phyloP scores from a whole-genome alignment of 1,140 invertebrate species.

The Aphis craccivora region DNA sequence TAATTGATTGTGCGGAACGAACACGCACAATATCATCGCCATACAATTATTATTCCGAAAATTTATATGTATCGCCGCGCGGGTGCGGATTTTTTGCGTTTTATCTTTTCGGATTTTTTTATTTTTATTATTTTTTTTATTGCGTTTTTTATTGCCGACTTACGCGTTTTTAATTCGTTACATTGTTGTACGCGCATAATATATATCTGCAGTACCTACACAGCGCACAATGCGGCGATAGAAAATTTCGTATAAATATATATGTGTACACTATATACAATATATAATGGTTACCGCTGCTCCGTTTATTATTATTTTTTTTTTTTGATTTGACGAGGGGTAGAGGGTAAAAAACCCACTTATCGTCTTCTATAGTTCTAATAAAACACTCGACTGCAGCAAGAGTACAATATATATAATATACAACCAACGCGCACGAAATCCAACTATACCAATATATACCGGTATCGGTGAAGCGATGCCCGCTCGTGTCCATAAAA shows the following conservation, averaged over 20 bases:
- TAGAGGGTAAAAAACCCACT: background rate
- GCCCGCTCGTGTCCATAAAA: background rate
- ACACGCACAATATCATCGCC: background rate
- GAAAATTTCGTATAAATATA: background rate
- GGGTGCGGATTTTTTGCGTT: background rate
- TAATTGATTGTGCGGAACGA: constrained; percentile 29
- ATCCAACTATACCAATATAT: background rate
- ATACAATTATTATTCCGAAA: background rate
- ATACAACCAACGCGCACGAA: background rate
- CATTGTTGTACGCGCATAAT: constrained; percentile 1
- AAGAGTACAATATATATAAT: background rate
- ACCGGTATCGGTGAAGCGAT: background rate
- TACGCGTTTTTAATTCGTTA: constrained; percentile 35
- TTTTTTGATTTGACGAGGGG: background rate
- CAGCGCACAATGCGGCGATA: background rate
- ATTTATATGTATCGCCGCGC: background rate
- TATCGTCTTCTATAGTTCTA: background rate
- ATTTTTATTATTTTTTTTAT: background rate
- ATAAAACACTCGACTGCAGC: constrained; percentile 41
- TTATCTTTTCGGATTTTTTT: background rate
- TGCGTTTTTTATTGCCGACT: background rate
- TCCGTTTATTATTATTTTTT: background rate
- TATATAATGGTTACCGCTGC: background rate
- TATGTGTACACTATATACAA: background rate
- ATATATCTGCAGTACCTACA: background rate